These are phyloP conservation scores for Drosophila lutescens DNA, from an alignment of 2,888 invertebrate genomes.

Conservation along the genomic window DNA sequence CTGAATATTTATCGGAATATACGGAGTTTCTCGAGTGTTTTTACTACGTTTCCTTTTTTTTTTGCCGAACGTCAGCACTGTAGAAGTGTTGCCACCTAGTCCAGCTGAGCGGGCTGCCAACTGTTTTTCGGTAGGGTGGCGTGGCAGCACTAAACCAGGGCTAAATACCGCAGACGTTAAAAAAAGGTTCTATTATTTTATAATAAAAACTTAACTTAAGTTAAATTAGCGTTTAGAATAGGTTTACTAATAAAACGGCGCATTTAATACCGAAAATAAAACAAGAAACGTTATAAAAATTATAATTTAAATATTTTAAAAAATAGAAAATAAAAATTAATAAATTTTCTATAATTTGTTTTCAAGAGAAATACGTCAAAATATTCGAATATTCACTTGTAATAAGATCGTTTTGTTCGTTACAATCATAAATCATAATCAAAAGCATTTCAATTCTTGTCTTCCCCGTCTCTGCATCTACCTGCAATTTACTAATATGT, in stretches of 20 bases:
- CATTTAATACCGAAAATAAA: too few species aligned
- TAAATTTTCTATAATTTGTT: neutral
- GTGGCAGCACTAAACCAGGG: neutral
- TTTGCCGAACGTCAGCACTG: constrained; percentile 71
- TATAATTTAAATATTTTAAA: neutral
- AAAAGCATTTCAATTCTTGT: too few species aligned
- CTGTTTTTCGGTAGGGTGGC: neutral
- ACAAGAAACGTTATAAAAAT: neutral
- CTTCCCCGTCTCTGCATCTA: too few species aligned
- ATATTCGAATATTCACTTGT: neutral
- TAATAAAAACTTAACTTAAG: too few species aligned
- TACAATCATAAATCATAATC: neutral
- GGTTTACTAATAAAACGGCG: too few species aligned
- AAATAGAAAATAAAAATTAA: neutral
- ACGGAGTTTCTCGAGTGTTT: constrained; percentile 25
- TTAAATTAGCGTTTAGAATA: too few species aligned
- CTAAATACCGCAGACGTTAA: neutral
- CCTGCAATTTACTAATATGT: too few species aligned
- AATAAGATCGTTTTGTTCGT: neutral
- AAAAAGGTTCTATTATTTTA: too few species aligned
- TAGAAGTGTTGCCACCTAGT: constrained; percentile 43
- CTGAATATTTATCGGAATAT: constrained; percentile 21
- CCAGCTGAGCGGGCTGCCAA: constrained; percentile 18
- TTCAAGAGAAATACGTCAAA: neutral
- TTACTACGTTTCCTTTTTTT: constrained; percentile 48